phyloP scores from a whole-genome alignment of 2,888 invertebrate genomes.

The Cactoblastis cactorum region DNA sequence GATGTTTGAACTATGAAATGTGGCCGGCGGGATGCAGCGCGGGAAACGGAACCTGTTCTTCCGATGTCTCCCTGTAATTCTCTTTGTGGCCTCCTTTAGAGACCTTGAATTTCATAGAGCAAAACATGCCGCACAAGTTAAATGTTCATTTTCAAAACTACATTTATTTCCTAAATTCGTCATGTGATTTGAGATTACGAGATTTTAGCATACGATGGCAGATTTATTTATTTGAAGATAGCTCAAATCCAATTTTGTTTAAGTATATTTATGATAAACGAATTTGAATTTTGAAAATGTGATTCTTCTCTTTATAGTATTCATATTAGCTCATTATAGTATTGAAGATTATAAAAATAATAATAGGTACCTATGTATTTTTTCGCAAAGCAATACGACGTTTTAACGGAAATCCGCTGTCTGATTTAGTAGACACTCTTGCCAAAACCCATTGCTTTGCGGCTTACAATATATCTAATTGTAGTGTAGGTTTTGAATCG shows the following conservation, averaged over 20 bases:
- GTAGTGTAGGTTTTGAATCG: neutral
- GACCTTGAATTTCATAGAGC: neutral
- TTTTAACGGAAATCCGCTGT: slow-evolving; percentile 4
- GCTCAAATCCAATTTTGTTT: too few relatives aligned
- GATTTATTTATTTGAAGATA: too few relatives aligned
- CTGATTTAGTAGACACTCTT: neutral
- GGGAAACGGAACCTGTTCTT: slow-evolving; percentile 10
- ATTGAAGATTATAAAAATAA: neutral
- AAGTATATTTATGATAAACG: too few relatives aligned
- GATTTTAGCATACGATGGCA: too few relatives aligned
- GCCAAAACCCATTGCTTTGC: neutral
- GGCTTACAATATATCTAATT: neutral
- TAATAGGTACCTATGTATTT: neutral
- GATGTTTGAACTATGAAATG: slow-evolving; percentile 4
- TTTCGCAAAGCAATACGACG: neutral
- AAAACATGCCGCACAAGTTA: neutral
- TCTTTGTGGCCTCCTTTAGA: neutral
- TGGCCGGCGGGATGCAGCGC: neutral
- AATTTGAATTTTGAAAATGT: too few relatives aligned
- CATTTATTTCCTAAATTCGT: too few relatives aligned
- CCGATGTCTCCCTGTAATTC: neutral
- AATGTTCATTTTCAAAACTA: neutral
- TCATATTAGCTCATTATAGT: too few relatives aligned
- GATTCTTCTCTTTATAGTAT: too few relatives aligned
- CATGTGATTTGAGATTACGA: too few relatives aligned